Evolutionary conservation across 2,888 invertebrate species (phyloP).

Genomic region (Tenthredo scrophulariae): DNA sequence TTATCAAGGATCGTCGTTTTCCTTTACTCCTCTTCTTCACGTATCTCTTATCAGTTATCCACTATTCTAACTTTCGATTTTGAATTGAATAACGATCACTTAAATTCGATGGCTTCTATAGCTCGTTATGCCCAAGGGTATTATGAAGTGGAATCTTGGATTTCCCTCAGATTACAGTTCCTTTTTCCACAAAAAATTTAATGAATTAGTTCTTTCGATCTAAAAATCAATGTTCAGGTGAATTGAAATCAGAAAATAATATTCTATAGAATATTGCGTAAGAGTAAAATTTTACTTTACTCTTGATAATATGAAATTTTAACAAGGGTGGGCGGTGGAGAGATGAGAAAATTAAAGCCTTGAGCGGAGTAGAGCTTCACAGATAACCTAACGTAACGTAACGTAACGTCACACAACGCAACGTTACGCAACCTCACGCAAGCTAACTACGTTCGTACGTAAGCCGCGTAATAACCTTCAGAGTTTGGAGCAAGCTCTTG

Average conservation of each 20-base stretch:
- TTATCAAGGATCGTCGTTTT: background rate
- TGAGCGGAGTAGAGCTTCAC: background rate
- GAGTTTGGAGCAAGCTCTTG: constrained; percentile 42
- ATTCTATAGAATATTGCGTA: background rate
- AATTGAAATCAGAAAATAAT: background rate
- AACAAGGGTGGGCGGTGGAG: background rate
- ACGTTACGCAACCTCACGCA: constrained; percentile 37
- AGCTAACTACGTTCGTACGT: constrained; percentile 41
- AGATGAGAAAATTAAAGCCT: constrained; percentile 11
- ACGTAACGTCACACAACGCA: constrained; percentile 32
- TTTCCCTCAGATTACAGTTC: background rate
- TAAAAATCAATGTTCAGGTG: background rate
- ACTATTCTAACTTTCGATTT: background rate
- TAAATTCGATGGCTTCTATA: background rate
- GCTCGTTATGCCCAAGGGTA: background rate
- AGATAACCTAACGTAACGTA: constrained; percentile 43
- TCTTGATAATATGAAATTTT: background rate
- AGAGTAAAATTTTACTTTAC: background rate
- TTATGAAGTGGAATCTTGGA: background rate
- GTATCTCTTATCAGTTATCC: background rate
- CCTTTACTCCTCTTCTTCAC: background rate
- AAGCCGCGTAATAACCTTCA: constrained; percentile 45
- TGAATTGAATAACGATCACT: background rate
- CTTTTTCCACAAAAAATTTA: background rate
- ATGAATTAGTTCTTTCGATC: background rate